phyloP scores from a whole-genome alignment of 2,888 invertebrate genomes.

The Cephus pulcher region DNA sequence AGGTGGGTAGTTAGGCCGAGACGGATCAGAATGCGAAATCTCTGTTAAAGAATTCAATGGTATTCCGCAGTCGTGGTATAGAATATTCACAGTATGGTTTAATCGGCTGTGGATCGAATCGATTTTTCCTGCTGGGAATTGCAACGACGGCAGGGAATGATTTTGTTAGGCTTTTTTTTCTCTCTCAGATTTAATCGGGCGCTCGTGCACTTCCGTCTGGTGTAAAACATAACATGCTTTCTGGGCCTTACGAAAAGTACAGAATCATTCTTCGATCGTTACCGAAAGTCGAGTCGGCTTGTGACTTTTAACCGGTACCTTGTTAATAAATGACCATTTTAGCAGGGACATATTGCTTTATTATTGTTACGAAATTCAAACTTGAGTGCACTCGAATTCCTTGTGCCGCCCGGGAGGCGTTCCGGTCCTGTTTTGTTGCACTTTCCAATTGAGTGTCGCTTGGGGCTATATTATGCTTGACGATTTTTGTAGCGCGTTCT shows the following conservation, averaged over 20 bases:
- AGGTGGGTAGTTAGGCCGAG: background rate
- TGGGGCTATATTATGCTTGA: slow-evolving; percentile 42
- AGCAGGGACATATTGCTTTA: slow-evolving; percentile 55
- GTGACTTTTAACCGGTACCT: background rate
- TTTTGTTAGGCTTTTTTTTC: background rate
- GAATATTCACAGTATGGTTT: background rate
- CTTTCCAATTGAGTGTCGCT: slow-evolving; percentile 45
- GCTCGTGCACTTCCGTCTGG: background rate
- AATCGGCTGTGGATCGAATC: background rate
- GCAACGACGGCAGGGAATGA: background rate
- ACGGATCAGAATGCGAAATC: slow-evolving; percentile 36
- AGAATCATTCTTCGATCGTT: slow-evolving; percentile 38
- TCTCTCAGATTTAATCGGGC: background rate
- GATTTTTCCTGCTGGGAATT: background rate
- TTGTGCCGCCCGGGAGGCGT: slow-evolving; percentile 52
- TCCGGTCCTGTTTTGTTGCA: slow-evolving; percentile 47
- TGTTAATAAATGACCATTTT: slow-evolving; percentile 57
- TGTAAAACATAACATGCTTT: background rate
- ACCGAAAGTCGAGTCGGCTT: background rate
- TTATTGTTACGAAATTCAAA: slow-evolving; percentile 56
- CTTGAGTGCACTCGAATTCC: slow-evolving; percentile 63
- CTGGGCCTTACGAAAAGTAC: slow-evolving; percentile 11
- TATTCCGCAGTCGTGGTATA: slow-evolving; percentile 3
- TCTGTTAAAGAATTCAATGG: slow-evolving; percentile 24
- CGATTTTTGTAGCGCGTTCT: slow-evolving; percentile 29